Evolutionary conservation across 2,113 vertebrate species (phyloP), one percentile per base, ranked within the genome.

Genomic region (Elaphurus davidianus): DNA sequence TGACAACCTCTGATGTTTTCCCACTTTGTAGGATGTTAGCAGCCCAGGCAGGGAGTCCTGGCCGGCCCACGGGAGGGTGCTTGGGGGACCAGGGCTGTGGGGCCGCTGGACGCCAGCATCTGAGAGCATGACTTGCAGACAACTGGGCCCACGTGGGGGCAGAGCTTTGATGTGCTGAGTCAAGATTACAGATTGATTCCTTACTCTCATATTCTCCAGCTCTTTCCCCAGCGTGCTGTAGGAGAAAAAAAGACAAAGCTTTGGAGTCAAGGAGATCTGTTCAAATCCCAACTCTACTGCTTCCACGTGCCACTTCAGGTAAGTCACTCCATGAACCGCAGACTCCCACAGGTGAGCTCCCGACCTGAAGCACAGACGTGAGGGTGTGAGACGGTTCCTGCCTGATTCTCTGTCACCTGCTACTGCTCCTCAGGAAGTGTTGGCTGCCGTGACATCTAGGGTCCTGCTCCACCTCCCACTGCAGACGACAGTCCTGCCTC

Each of bases 61-160:
- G 16, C 62, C 60, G 3, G 33, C 54, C 19, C 7, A 2, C 0
- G 12, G 33, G 19, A 50, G 7, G 71, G 43, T 40, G n/a, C 67
- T 71, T 0, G 2, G 23, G 50, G 30, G 30, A 3, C 40, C n/a
- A 12, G 2, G 19, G 81, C 52, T 71, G 5, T 0, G 23, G n/a
- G 28, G 19, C 50, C 3, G 0, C 50, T 27, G 2, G 47, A 25
- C 33, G 83, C 54, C 9, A 45, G 28, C 33, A 55, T 19, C 74
- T 17, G 12, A 28, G 25, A 33, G 14, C n/a, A 11, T 0, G 8
- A 43, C 33, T 79, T 0, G 0, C 19, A 19, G 33, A 40, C 21
- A 30, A 13, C 13, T 30, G 57, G 14, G 27, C n/a, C n/a, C 15
- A 4, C 1, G 43, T 2, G 50, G 36, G 1, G 5, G 76, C 60